Evolutionary conservation across 2,113 vertebrate genomes (phyloP).

Genomic region (Seriola aureovittata): DNA sequence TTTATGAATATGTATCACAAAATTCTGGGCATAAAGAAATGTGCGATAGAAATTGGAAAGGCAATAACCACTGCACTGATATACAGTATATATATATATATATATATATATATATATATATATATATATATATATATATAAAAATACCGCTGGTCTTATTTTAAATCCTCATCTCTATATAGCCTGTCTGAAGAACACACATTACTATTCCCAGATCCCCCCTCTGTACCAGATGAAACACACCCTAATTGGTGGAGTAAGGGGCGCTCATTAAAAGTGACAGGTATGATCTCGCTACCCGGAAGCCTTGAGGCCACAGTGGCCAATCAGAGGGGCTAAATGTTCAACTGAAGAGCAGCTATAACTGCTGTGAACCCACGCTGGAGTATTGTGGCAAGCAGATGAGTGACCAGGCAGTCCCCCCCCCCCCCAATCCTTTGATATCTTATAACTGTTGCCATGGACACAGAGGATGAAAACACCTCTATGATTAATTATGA

Average conservation of each 20-base stretch:
- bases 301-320: constrained; percentile 24
- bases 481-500: constrained; percentile 48
- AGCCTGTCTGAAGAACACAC: neutral
- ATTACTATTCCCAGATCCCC: constrained; percentile 12
- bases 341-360: constrained; percentile 39
- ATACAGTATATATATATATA: neutral
- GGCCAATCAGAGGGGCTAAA: constrained; percentile 52
- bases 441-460: constrained; percentile 61
- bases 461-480: constrained; percentile 58
- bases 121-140: neutral
- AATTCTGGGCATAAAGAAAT: constrained; percentile 14
- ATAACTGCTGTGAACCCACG: constrained; percentile 44
- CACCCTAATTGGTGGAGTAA: constrained; percentile 44
- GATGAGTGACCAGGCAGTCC: constrained; percentile 17
- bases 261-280: constrained; percentile 63
- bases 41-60: constrained; percentile 1
- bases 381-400: constrained; percentile 21
- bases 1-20: constrained; percentile 16
- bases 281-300: constrained; percentile 51
- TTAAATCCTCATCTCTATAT: constrained; percentile 29
- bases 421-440: constrained; percentile 11
- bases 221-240: neutral
- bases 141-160: constrained; percentile 2
- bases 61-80: constrained; percentile 10
- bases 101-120: too few species aligned